Base-by-base conservation (phyloP, 35 echinoderm and acorn worm species). In the Acanthaster planci region DNA sequence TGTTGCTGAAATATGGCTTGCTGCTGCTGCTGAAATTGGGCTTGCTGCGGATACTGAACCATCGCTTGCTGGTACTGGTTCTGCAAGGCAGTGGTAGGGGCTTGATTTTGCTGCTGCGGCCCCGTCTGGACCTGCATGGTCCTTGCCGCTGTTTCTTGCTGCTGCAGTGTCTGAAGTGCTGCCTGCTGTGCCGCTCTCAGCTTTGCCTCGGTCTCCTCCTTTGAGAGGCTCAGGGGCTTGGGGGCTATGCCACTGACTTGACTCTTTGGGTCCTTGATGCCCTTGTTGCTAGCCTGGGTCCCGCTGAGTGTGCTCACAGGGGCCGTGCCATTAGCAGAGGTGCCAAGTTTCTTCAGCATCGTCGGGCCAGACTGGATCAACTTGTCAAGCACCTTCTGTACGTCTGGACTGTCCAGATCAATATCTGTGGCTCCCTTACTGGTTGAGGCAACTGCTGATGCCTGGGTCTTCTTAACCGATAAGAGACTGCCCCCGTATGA, bases 311-410 rank as follows among this genome's bases (percentile, higher is more conserved):
- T 79, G 38, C 22, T 40, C 15, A 52, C 29, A 12, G 21, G 16
- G 0, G 40, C 27, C 18, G 81, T 52, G 23, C 26, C 22, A 51
- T 54, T 83, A 32, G 50, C 44, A 16, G 78, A 56, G 10, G 64
- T 72, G 34, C 21, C 64, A 14, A 97, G 60, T 35, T 85, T 89
- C 55, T 88, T 88, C 82, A 99, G 64, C 7, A 99, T 85, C 54
- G 86, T 94, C 17, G 96, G 96, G 6, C 92, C 92, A 77, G 77
- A 94, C 77, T 91, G 88, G 32, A 99, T 99, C 9, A 99, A 82
- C 52, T 94, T 93, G 84, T 99, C 92, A 7, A 99, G 57, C 8
- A 92, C 96, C 79, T 93, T 99, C 88, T 99, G 89, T 23, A 99
- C 89, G 57, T 77, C 91, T 14, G 96, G 96, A 59, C 93, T 99